Evolutionary conservation across 1,140 invertebrate species (phyloP).

Genomic region (Scaptomyza montana): DNA sequence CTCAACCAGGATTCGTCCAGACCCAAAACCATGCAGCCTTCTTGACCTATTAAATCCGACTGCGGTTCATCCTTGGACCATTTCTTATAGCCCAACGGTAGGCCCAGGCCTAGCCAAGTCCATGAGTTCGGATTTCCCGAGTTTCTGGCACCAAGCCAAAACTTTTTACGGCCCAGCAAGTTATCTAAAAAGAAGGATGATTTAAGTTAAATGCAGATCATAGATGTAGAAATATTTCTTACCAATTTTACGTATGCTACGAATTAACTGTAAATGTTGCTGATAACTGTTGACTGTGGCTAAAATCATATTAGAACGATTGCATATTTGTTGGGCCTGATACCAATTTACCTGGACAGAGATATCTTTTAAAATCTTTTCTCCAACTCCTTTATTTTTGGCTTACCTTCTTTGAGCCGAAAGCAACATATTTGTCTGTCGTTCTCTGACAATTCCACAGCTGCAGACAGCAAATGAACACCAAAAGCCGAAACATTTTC

Average conservation of each 20-base stretch:
- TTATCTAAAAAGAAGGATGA: slow-evolving; percentile 7
- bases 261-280: slow-evolving; percentile 39
- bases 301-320: slow-evolving; percentile 38
- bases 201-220: neutral
- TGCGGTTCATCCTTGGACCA: slow-evolving; percentile 45
- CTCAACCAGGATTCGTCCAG: slow-evolving; percentile 49
- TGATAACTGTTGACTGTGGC: slow-evolving; percentile 46
- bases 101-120: slow-evolving; percentile 54
- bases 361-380: neutral
- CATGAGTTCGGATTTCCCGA: slow-evolving; percentile 23
- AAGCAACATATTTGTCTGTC: slow-evolving; percentile 34
- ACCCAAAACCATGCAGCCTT: slow-evolving; percentile 43
- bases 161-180: slow-evolving; percentile 25
- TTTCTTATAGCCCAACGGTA: slow-evolving; percentile 49
- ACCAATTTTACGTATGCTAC: slow-evolving; percentile 35
- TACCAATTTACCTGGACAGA: slow-evolving; percentile 51
- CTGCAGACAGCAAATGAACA: slow-evolving; percentile 31
- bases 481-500: slow-evolving; percentile 47
- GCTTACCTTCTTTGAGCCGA: slow-evolving; percentile 39
- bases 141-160: slow-evolving; percentile 66
- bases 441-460: neutral
- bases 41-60: neutral
- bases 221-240: slow-evolving; percentile 2
- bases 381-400: neutral
- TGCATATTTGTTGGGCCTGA: slow-evolving; percentile 49